Evolutionary conservation across 2,113 vertebrate genomes (phyloP).

Genomic region (Alces alces): DNA sequence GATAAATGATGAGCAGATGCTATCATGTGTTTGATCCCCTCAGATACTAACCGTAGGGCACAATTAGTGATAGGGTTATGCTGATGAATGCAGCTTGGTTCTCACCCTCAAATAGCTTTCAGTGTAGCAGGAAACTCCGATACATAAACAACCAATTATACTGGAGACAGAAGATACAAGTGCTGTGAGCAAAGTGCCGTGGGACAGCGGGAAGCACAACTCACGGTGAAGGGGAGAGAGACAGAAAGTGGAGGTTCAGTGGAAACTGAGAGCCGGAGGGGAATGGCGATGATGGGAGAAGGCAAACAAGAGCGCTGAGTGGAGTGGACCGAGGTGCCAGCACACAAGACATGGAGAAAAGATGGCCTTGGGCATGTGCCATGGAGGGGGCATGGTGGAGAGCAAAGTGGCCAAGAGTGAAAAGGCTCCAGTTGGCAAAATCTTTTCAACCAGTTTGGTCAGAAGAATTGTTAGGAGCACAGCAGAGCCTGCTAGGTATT

Average conservation of each 20-base stretch:
- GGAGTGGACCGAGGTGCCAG: too few relatives aligned
- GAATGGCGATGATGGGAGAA: too few relatives aligned
- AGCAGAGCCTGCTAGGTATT: rapidly evolving
- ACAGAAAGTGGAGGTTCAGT: rapidly evolving
- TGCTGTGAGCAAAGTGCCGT: rapidly evolving
- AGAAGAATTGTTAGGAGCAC: not conserved
- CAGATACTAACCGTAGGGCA: rapidly evolving
- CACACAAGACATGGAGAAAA: too few relatives aligned
- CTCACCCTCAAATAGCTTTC: not conserved
- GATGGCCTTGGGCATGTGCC: rapidly evolving
- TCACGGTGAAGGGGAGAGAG: not conserved
- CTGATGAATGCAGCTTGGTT: not conserved
- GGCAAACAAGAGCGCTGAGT: not conserved
- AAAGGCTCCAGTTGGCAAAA: rapidly evolving
- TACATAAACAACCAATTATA: not conserved
- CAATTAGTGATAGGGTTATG: not conserved
- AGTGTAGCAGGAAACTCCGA: too few relatives aligned
- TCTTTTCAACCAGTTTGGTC: rapidly evolving
- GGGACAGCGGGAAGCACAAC: not conserved
- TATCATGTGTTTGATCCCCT: rapidly evolving
- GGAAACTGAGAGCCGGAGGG: rapidly evolving
- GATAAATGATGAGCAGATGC: rapidly evolving
- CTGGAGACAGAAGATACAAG: not conserved
- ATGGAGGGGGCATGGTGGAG: rapidly evolving
- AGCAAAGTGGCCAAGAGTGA: rapidly evolving